phyloP scores from a whole-genome alignment of 2,888 invertebrate genomes.

The Idaea biselata region DNA sequence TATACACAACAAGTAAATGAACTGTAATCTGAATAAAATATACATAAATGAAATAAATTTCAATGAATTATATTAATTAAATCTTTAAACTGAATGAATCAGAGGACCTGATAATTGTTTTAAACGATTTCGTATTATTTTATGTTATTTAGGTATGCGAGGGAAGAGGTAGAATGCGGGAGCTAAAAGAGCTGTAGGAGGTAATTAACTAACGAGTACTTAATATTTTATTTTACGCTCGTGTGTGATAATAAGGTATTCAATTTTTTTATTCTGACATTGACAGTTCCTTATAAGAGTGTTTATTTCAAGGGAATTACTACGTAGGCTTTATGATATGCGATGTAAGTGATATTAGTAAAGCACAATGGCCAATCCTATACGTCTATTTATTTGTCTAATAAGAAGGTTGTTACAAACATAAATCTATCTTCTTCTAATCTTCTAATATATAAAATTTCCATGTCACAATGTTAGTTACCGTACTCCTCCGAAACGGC shows the following conservation, averaged over 20 bases:
- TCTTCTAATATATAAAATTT: too few relatives aligned
- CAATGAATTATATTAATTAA: constrained; percentile 1
- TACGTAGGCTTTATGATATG: not conserved
- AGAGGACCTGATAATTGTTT: not conserved
- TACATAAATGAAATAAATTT: not conserved
- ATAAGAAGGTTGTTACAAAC: too few relatives aligned
- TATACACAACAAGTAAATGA: not conserved
- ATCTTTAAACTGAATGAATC: not conserved
- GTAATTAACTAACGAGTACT: not conserved
- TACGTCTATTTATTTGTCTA: too few relatives aligned
- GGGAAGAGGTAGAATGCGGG: not conserved
- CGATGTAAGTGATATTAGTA: not conserved
- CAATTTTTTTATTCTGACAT: not conserved
- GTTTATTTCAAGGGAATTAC: not conserved
- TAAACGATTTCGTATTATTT: not conserved
- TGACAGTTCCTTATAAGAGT: not conserved
- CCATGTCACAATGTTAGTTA: too few relatives aligned
- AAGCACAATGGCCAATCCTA: too few relatives aligned
- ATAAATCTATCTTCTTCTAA: too few relatives aligned
- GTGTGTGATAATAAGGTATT: not conserved
- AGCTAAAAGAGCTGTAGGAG: not conserved
- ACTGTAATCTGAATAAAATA: not conserved
- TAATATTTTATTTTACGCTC: not conserved
- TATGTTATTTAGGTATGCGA: not conserved
- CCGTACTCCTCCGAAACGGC: too few relatives aligned